Base-by-base conservation (phyloP, 2,888 invertebrate species). In the Ectemnius continuus region DNA sequence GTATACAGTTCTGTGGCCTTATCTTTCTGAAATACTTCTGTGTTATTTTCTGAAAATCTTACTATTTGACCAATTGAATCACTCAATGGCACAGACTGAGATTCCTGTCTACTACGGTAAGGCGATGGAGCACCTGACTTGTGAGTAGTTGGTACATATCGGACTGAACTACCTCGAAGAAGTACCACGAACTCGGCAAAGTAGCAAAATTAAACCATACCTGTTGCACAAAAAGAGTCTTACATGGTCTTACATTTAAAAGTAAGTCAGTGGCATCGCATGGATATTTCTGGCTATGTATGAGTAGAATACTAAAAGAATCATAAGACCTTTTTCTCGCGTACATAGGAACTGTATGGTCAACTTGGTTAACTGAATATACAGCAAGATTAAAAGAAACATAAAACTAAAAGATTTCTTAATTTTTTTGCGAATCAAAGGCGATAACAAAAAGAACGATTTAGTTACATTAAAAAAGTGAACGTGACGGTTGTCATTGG, bases 91-190 rank as follows among this genome's bases (percentile, higher is more conserved):
- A 79, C 74, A 75, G 71, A 74, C 69, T 69, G 81, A 79, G 66
- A 71, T 70, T 75, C 79, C 66, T 70, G 56, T 78, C 70, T 70
- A 72, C 63, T 79, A 79, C 60, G 73, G 78, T 80, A 84, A 81
- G 80, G 80, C 80, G 78, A 78, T 82, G 76, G 76, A 82, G 83
- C 84, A 83, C 83, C 80, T 76, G 75, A 83, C 73, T 76, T 76
- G 76, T 72, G 64, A 74, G 75, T 72, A 73, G 61, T 79, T 71
- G 62, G 56, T 46, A 65, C 76, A 67, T 62, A 72, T 71, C 60
- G 63, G 59, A 56, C 56, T 23, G 45, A 73, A 45, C 70, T 75
- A 74, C 20, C 80, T 59, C 78, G 73, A 83, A 83, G 77, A 76
- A 81, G 70, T 36, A 61, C 64, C 77, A 70, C 76, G 46, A 65